Evolutionary conservation across 2,797 vertebrate species (phyloP).

Genomic region (Trachurus trachurus): DNA sequence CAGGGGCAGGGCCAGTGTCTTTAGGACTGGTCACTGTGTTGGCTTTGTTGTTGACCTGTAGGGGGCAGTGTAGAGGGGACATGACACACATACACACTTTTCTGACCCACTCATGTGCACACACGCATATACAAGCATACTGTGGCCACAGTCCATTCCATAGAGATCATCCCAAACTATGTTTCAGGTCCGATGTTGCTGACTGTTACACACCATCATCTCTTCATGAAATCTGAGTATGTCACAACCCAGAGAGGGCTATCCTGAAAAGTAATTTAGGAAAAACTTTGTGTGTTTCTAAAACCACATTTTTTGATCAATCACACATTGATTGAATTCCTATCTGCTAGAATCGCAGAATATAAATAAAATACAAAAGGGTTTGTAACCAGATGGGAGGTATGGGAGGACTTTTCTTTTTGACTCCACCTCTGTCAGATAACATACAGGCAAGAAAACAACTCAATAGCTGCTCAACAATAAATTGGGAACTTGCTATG

Average conservation of each 20-base stretch:
- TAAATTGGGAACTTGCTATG: neutral
- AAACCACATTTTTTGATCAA: neutral
- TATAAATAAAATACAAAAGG: neutral
- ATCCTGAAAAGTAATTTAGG: neutral
- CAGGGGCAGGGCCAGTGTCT: slow-evolving; percentile 87
- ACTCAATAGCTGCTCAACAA: neutral
- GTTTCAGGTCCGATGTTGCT: slow-evolving; percentile 22
- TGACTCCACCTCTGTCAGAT: neutral
- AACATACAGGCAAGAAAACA: neutral
- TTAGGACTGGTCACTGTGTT: slow-evolving; percentile 89
- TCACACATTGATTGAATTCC: neutral
- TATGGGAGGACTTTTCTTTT: neutral
- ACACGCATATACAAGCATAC: slow-evolving; percentile 15
- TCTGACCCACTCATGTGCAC: slow-evolving; percentile 37
- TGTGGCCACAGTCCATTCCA: slow-evolving; percentile 26
- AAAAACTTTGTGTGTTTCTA: neutral
- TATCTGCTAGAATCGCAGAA: neutral
- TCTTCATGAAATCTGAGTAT: neutral
- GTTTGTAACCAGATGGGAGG: neutral
- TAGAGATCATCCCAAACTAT: slow-evolving; percentile 25
- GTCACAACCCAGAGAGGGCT: neutral
- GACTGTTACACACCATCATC: neutral
- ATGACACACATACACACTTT: slow-evolving; percentile 75
- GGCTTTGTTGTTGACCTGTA: slow-evolving; percentile 90
- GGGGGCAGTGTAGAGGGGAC: slow-evolving; percentile 81